Conservation (phyloP, 2,888 invertebrate genomes). For the Dromius quadrimaculatus region DNA sequence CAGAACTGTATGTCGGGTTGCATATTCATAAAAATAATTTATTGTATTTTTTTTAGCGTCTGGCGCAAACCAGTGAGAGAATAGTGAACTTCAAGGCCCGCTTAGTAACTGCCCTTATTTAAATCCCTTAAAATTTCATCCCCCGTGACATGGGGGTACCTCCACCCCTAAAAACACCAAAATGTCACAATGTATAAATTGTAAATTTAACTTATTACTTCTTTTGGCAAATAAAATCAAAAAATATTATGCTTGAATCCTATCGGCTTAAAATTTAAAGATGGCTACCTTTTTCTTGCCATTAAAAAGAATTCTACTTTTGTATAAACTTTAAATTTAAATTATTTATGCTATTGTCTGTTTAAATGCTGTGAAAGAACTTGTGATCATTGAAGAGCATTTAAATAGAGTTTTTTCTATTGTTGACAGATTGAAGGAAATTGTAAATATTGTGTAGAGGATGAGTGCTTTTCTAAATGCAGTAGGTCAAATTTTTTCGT, state of each 20-base stretch:
- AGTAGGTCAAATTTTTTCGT: conserved; percentile 29
- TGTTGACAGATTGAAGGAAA: conserved; percentile 8
- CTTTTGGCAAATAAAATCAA: neutral
- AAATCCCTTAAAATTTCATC: conserved; percentile 63
- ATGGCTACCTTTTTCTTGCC: conserved; percentile 25
- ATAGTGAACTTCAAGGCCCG: conserved; percentile 94
- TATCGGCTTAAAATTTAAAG: conserved; percentile 22
- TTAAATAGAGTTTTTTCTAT: neutral
- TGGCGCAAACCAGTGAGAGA: conserved; percentile 91
- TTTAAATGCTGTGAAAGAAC: conserved; percentile 19
- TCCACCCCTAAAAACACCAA: neutral
- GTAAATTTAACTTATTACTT: conserved; percentile 46
- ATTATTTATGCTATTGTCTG: conserved; percentile 27
- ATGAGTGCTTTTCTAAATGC: conserved; percentile 13
- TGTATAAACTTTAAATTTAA: conserved; percentile 38
- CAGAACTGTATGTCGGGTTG: neutral
- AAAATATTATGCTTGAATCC: neutral
- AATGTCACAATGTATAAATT: conserved; percentile 28
- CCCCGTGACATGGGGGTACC: neutral
- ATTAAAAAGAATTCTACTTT: conserved; percentile 29
- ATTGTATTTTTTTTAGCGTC: conserved; percentile 69
- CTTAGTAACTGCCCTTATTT: conserved; percentile 90
- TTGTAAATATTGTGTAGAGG: conserved; percentile 39
- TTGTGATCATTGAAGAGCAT: conserved; percentile 4
- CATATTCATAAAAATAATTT: neutral